Evolutionary conservation across 1,140 invertebrate genomes (phyloP), one percentile per base, ranked within the genome.

Genomic region (Lycorma delicatula): DNA sequence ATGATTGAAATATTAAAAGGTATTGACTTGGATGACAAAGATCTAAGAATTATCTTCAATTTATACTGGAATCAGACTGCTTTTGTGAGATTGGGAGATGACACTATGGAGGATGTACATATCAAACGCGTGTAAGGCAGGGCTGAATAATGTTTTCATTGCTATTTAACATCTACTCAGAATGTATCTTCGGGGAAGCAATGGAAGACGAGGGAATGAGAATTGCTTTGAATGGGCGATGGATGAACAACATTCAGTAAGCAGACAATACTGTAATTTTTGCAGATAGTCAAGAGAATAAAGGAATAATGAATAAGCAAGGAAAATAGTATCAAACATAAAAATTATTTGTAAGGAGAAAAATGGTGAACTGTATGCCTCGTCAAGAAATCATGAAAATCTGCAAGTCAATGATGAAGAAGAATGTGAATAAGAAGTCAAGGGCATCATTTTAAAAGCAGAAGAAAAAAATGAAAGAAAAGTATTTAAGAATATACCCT

Each of bases 141-240:
- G 70, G 68, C 27, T 70, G 68, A 46, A 59, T 67, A 23, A 26
- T 67, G 41, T 67, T 64, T 31, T 67, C 66, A 20, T 58, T 70
- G 7, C 63, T 72, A 13, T 70, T 72, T 50, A 67, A 71, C 53
- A 56, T 69, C 18, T 72, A 70, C 54, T 54, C 34, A 27, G 59
- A 63, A 41, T 13, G 27, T 41, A 50, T 63, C 16, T 54, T 61
- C 1, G 56, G 46, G 55, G 52, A 58, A 31, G 29, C 59, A 25
- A 41, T 63, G 20, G 44, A 52, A 23, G 56, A 49, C 22, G 50
- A 48, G 52, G 26, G 29, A 28, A 11, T 9, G 29, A 36, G 54
- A 46, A 41, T 60, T 1, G 23, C 22, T 20, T 26, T 62, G 12
- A 49, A 49, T 28, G 58, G 51, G 27, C n/a, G n/a, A n/a, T n/a